Percentiles rank a stretch among this genome's conserved stretches.
phyloP scores from a whole-genome alignment of 2,797 vertebrate genomes.

The Choloepus didactylus region DNA sequence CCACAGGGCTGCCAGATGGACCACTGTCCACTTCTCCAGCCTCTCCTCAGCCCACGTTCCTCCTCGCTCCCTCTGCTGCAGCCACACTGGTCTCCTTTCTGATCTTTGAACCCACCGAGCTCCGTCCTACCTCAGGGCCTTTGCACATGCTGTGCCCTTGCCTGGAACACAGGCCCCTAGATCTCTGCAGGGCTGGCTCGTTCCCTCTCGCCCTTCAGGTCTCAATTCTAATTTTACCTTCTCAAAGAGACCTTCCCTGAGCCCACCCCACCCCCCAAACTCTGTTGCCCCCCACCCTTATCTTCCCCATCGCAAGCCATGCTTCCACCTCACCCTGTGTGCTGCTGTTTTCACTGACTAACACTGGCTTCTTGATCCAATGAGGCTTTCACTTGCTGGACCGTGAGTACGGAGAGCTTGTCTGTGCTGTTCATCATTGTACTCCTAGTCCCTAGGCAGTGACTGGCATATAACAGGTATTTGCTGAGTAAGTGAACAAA shows the following conservation, averaged over 20 bases:
- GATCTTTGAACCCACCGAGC: not conserved
- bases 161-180: not conserved
- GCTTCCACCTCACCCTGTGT: accelerated
- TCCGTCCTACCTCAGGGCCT: not conserved
- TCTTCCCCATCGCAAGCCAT: accelerated
- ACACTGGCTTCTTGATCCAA: no score
- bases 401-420: not conserved
- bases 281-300: accelerated
- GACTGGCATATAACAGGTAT: not conserved
- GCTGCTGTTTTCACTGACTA: accelerated
- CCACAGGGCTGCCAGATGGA: accelerated
- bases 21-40: not conserved
- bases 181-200: not conserved
- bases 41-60: not conserved
- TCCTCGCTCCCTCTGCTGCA: not conserved
- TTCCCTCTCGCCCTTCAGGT: not conserved
- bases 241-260: not conserved
- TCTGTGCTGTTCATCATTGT: accelerated
- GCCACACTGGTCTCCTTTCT: not conserved
- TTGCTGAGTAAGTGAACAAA: not conserved
- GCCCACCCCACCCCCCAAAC: not conserved
- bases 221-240: not conserved
- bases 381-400: accelerated
- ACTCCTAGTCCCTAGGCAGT: not conserved
- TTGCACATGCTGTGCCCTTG: not conserved